A percentile compares a stretch with the other conserved stretches of the same genome.
These are phyloP conservation scores for Andricus grossulariae DNA, from an alignment of 1,140 invertebrate genomes.

Conservation along the genomic window DNA sequence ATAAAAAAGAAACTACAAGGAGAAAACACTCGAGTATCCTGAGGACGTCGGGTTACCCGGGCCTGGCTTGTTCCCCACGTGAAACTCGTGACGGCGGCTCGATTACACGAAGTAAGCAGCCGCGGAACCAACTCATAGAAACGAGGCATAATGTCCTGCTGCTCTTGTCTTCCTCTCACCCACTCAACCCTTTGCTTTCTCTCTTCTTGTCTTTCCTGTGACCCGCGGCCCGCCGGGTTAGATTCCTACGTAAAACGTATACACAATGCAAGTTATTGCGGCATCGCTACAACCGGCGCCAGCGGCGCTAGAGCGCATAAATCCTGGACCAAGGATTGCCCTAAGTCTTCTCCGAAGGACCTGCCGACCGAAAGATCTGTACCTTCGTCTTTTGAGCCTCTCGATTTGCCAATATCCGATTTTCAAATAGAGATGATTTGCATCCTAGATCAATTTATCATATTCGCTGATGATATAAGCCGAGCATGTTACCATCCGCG, in stretches of 20 bases:
- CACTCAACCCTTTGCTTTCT: constrained; percentile 36
- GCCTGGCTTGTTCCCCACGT: constrained; percentile 48
- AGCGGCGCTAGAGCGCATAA: constrained; percentile 60
- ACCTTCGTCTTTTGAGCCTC: not conserved
- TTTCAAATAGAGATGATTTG: no score
- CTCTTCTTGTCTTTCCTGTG: constrained; percentile 52
- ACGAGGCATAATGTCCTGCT: constrained; percentile 48
- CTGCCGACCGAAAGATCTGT: constrained; percentile 19
- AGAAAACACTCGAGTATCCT: constrained; percentile 11
- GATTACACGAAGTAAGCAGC: constrained; percentile 53
- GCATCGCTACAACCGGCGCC: constrained; percentile 57
- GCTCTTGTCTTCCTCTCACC: constrained; percentile 34
- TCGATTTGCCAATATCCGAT: no score
- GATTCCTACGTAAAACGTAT: constrained; percentile 58
- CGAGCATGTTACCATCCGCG: not conserved
- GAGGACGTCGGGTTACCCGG: not conserved
- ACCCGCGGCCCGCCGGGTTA: constrained; percentile 56
- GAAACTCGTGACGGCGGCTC: constrained; percentile 49
- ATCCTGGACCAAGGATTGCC: constrained; percentile 51
- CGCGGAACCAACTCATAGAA: constrained; percentile 36
- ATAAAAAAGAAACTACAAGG: constrained; percentile 28
- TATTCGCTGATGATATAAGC: no score
- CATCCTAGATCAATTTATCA: no score
- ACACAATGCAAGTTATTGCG: constrained; percentile 63
- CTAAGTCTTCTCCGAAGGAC: constrained; percentile 37